These are phyloP conservation scores for Eupithecia insigniata DNA, from an alignment of 2,888 invertebrate species.

Conservation along the genomic window DNA sequence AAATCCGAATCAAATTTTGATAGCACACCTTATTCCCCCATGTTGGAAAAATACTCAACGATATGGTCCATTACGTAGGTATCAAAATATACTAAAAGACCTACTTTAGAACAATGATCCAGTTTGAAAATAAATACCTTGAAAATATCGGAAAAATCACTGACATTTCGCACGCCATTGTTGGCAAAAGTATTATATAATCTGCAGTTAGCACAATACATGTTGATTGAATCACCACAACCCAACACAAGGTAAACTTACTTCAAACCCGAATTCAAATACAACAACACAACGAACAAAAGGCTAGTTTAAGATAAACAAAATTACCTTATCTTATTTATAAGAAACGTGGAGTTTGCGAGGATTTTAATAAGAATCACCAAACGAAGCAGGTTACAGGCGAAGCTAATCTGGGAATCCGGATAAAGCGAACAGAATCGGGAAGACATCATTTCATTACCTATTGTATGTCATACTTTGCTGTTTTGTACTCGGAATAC, in stretches of 20 bases:
- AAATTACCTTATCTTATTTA: conserved; percentile 64
- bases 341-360: conserved; percentile 54
- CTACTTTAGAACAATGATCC: neutral
- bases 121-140: neutral
- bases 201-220: too few relatives aligned
- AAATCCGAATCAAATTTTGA: conserved; percentile 78
- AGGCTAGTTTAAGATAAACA: conserved; percentile 54
- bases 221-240: neutral
- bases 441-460: conserved; percentile 69
- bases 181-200: too few relatives aligned
- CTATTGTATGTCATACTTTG: conserved; percentile 63
- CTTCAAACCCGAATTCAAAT: neutral
- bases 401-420: conserved; percentile 69
- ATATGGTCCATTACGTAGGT: conserved; percentile 24
- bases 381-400: conserved; percentile 69
- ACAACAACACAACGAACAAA: conserved; percentile 20
- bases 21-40: conserved; percentile 52
- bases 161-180: neutral
- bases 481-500: conserved; percentile 21
- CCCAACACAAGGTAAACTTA: neutral
- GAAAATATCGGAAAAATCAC: conserved; percentile 14
- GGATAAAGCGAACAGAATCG: conserved; percentile 66
- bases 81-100: neutral
- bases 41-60: conserved; percentile 42
- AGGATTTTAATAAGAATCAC: conserved; percentile 64